Conservation (phyloP, 2,797 vertebrate genomes). For the Coreius guichenoti region DNA sequence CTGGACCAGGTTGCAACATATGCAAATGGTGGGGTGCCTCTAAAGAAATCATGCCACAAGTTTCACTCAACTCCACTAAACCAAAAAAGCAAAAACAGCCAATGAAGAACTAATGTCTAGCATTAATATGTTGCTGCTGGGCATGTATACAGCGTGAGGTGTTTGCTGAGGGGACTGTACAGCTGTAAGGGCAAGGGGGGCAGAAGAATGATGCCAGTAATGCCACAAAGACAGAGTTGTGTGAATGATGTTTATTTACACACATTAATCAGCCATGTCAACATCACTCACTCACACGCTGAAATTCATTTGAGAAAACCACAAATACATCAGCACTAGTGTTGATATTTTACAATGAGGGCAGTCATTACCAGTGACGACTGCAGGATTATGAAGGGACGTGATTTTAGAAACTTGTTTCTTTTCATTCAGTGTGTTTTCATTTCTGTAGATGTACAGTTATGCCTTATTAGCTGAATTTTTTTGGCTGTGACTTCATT, state of each 20-base stretch:
- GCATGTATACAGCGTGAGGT: constrained; percentile 45
- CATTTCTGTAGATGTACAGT: constrained; percentile 26
- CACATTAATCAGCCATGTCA: constrained; percentile 53
- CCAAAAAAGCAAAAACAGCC: constrained; percentile 70
- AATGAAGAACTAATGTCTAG: constrained; percentile 73
- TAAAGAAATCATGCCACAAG: constrained; percentile 68
- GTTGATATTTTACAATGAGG: constrained; percentile 38
- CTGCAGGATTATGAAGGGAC: constrained; percentile 28
- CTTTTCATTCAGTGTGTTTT: constrained; percentile 19
- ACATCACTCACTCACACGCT: constrained; percentile 44
- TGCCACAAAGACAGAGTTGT: constrained; percentile 37
- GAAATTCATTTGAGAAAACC: constrained; percentile 55
- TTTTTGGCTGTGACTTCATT: background rate
- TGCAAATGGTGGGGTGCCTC: constrained; percentile 3
- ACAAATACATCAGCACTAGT: constrained; percentile 48
- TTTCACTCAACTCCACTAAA: constrained; percentile 73
- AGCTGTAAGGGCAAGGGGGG: constrained; percentile 68
- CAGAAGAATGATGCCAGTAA: constrained; percentile 66
- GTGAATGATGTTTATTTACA: constrained; percentile 51
- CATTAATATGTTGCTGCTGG: constrained; percentile 71
- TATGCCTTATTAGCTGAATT: constrained; percentile 31
- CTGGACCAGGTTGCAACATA: constrained; percentile 58
- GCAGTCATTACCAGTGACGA: constrained; percentile 35
- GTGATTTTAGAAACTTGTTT: constrained; percentile 11
- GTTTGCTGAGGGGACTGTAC: constrained; percentile 74